Conservation (phyloP, 2,113 vertebrate genomes). For the Romanogobio albipinnatus region DNA sequence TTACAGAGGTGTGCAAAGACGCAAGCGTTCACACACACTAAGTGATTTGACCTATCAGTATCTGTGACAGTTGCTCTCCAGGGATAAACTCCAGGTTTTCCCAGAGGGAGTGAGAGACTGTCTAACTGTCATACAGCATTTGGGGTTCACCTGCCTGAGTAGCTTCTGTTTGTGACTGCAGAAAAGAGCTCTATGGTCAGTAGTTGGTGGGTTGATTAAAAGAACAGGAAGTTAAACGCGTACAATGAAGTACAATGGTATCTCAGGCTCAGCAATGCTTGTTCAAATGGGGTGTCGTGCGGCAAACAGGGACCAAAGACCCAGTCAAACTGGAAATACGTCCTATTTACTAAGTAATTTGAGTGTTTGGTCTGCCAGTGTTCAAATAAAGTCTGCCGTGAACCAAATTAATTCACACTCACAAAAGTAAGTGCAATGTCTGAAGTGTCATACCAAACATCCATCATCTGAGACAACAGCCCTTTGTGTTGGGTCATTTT, state of each 20-base stretch:
- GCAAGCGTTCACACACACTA: slow-evolving; percentile 26
- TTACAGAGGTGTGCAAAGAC: not conserved
- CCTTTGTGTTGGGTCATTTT: not conserved
- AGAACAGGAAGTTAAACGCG: not conserved
- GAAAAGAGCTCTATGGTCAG: slow-evolving; percentile 1
- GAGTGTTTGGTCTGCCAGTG: slow-evolving; percentile 53
- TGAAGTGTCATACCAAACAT: not conserved
- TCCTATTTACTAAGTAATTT: slow-evolving; percentile 50
- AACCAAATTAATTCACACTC: slow-evolving; percentile 52
- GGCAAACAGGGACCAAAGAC: not conserved
- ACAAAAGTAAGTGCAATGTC: slow-evolving; percentile 33
- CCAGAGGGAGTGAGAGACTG: slow-evolving; percentile 51
- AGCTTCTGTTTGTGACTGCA: slow-evolving; percentile 17
- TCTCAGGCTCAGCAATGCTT: not conserved
- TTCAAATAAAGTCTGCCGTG: slow-evolving; percentile 57
- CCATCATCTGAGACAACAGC: not conserved
- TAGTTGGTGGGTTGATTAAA: slow-evolving; percentile 4
- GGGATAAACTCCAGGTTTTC: slow-evolving; percentile 58
- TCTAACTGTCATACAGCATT: slow-evolving; percentile 56
- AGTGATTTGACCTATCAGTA: slow-evolving; percentile 51
- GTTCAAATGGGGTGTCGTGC: not conserved
- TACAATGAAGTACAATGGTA: not conserved
- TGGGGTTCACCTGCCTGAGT: slow-evolving; percentile 26
- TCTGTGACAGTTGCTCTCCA: slow-evolving; percentile 63
- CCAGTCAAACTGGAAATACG: slow-evolving; percentile 50